Base-by-base conservation (phyloP, 2,113 vertebrate species). In the Microcebus griseorufus region DNA sequence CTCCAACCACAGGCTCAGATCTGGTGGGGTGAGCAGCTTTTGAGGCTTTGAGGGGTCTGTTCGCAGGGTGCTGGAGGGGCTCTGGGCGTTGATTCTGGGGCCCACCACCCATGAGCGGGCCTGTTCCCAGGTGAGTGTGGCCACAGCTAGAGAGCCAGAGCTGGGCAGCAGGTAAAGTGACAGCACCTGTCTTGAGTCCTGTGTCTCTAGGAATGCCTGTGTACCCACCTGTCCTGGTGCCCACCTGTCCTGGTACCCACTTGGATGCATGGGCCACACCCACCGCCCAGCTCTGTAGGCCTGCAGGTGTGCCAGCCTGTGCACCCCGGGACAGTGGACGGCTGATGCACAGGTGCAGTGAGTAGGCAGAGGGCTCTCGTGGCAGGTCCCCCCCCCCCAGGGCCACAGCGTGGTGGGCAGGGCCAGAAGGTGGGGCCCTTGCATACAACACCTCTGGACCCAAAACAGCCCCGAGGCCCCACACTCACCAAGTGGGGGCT, bases 181-280 rank as follows among this genome's bases (percentile, higher is more conserved):
- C 8, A 0, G 60, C 0, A 6, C 27, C n/a, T 48, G 11, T 39
- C 32, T 51, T 2, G 2, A 48, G 18, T 23, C 9, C 1, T 6
- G 25, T 11, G 90, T 73, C 81, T 45, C 29, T 32, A 82, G 42
- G n/a, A 60, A 10, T 1, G n/a, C 42, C 72, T 62, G 88, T 42
- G 62, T 22, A 34, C 42, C 78, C 6, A 65, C 12, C 60, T 39
- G 16, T 80, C 22, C 51, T 51, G 60, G 25, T 18, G 34, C 45
- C 16, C 18, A 58, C 55, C 55, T 58, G 55, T 22, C 55, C 18
- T 22, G 20, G 6, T 20, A 34, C 55, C 60, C 48, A 65, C 27
- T 34, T 73, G 58, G 11, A 42, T 20, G 2, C 73, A 17, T 5
- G 8, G 78, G n/a, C 64, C 75, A 12, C 13, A 22, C 45, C 17